Percentiles rank a stretch among this genome's conserved stretches.
Conservation (phyloP, 2,888 invertebrate species). For the Lasius platythorax region DNA sequence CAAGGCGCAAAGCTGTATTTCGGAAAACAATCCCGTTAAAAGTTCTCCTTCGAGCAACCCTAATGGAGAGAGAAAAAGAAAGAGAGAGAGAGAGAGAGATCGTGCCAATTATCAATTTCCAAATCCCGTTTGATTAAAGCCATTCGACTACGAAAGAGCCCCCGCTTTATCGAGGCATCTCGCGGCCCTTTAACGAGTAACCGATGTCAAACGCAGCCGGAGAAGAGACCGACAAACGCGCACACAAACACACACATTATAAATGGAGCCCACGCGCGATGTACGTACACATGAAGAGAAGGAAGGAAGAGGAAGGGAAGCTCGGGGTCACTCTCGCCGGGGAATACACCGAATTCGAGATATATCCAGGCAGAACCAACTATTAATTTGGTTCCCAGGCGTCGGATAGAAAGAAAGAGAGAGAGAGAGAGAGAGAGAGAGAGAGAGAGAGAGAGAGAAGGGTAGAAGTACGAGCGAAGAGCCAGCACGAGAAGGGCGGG, state of each 20-base stretch:
- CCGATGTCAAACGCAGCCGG: constrained; percentile 78
- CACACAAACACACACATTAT: background rate
- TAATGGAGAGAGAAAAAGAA: constrained; percentile 28
- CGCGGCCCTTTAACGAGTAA: constrained; percentile 78
- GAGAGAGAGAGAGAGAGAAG: constrained; percentile 43
- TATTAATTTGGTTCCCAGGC: constrained; percentile 86
- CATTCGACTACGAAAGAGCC: constrained; percentile 70
- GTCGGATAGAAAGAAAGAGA: constrained; percentile 62
- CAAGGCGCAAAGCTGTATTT: constrained; percentile 28
- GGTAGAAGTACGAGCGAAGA: constrained; percentile 68
- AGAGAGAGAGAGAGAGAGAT: constrained; percentile 51
- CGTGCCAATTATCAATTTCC: constrained; percentile 72
- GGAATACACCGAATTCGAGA: constrained; percentile 81
- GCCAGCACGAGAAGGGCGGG: constrained; percentile 52
- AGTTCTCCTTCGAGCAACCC: constrained; percentile 36
- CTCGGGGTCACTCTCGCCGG: constrained; percentile 70
- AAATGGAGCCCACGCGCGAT: constrained; percentile 38
- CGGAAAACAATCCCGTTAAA: constrained; percentile 33
- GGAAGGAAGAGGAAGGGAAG: constrained; percentile 62
- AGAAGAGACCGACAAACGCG: constrained; percentile 62
- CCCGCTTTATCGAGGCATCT: constrained; percentile 76
- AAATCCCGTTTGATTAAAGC: constrained; percentile 73
- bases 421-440: background rate
- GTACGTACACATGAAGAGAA: constrained; percentile 36
- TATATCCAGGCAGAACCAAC: constrained; percentile 82